Evolutionary conservation across 1,140 invertebrate genomes (phyloP), one percentile per base, ranked within the genome.

Genomic region (Acromyrmex charruanus): DNA sequence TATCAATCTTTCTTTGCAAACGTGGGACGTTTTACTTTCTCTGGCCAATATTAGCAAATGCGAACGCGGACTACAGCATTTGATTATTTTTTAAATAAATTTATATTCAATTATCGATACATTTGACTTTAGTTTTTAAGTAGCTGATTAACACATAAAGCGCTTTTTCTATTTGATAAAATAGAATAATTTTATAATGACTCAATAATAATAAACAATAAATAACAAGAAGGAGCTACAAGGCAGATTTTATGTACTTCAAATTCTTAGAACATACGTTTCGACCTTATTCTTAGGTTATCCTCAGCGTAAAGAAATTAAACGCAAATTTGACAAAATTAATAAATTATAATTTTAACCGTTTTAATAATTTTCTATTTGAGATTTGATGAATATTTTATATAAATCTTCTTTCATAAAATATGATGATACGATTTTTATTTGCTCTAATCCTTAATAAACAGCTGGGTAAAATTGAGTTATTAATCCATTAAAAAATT

Each of bases 1-100:
- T 71, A 31, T 61, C 21, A 71, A 25, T 44, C 18, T 71, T 72
- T 35, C 68, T 80, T 81, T 51, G 9, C 35, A 10, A 49, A 44
- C 6, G 16, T 3, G 18, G 21, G 12, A 71, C 9, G n/a, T 61
- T 49, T 82, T 12, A 21, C 18, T 16, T 49, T 82, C 44, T 59
- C 3, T 12, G 6, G 3, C 7, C 9, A 3, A 68, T 18, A 68
- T 68, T 68, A 3, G 31, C 31, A 12, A 68, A 53, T 58, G 53
- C 10, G 49, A 51, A 51, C 14, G n/a, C 25, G 31, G 55, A 25
- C 39, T 9, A 18, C 3, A 16, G 2, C 31, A 16, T 49, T 16
- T 10, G 25, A 10, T 25, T 69, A 12, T 12, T 69, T 49, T 49
- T 68, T 3, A 6, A 68, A 68, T 7, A 63, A 63, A 65, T 31